These are phyloP conservation scores for Acromyrmex echinatior DNA, from an alignment of 1,140 invertebrate genomes.

Conservation along the genomic window DNA sequence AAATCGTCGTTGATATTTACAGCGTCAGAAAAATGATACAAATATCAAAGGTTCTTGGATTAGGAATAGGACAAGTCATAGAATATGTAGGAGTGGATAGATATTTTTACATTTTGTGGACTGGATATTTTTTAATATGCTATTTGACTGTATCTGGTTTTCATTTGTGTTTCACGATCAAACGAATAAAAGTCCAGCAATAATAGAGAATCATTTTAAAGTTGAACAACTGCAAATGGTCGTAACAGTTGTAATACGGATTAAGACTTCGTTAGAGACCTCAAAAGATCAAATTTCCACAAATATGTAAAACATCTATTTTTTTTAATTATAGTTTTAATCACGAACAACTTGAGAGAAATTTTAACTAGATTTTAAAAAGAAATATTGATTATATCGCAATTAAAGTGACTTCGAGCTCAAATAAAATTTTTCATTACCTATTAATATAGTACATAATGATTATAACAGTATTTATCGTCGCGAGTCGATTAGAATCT, in stretches of 20 bases:
- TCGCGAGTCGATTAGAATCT: background rate
- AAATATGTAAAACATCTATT: background rate
- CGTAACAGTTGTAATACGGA: conserved; percentile 1
- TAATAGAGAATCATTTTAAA: conserved; percentile 2
- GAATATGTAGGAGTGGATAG: background rate
- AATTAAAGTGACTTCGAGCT: background rate
- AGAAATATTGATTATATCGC: background rate
- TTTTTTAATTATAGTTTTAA: background rate
- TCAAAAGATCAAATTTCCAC: background rate
- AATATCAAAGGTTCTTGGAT: conserved; percentile 48
- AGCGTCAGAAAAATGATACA: conserved; percentile 19
- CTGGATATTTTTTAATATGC: background rate
- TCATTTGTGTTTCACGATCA: background rate
- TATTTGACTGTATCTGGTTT: background rate
- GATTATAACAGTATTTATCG: conserved; percentile 11
- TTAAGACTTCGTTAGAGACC: conserved; percentile 8
- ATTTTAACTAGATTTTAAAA: conserved; percentile 3
- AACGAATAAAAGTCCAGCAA: conserved; percentile 17
- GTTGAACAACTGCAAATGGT: background rate
- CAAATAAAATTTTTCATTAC: background rate
- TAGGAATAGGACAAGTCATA: conserved; percentile 2
- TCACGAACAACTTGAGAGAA: background rate
- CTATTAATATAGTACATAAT: background rate
- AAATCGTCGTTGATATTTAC: conserved; percentile 53
- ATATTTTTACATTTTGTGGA: background rate